Evolutionary conservation across 2,888 invertebrate species (phyloP), one percentile per base, ranked within the genome.

Genomic region (Erebia ligea): DNA sequence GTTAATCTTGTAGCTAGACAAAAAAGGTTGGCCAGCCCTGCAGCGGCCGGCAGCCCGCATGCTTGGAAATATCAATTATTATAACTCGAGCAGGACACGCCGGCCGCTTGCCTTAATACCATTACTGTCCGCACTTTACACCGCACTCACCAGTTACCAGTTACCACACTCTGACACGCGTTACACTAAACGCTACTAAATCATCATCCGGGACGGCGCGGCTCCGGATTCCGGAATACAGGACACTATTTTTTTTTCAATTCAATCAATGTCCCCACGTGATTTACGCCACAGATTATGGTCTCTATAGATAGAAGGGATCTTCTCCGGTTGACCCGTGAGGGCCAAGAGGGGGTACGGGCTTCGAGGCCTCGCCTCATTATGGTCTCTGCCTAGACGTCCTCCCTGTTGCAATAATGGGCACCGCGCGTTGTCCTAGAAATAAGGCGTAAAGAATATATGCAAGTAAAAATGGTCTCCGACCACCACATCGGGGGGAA

Each of bases 61-160:
- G 82, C 74, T 75, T 76, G 76, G 79, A 87, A 86, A 86, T 86
- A 86, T 85, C 86, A 88, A 90, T 91, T 90, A 91, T 84, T 78
- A 86, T 84, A 84, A 84, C 84, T 84, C 76, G 76, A 75, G 74
- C 82, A 19, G 48, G 19, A 50, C 40, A 88, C 88, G 88, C 89
- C 84, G 81, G 85, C 87, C 87, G 84, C 82, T 88, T 86, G 86
- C 73, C 77, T 64, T 61, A 76, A 76, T 68, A 67, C 81, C 84
- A 82, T 83, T 81, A 82, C 82, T 82, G 85, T 82, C 84, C 81
- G 68, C 78, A 72, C 72, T 69, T 34, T 6, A 52, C 70, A 17
- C 34, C 54, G 10, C 56, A 21, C 21, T 52, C 13, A n/a, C 50
- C 81, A 81, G 34, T 82, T 84, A n/a, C 50, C 81, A 81, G 34